phyloP scores from a whole-genome alignment of 2,113 vertebrate genomes.

The Mesocricetus auratus region DNA sequence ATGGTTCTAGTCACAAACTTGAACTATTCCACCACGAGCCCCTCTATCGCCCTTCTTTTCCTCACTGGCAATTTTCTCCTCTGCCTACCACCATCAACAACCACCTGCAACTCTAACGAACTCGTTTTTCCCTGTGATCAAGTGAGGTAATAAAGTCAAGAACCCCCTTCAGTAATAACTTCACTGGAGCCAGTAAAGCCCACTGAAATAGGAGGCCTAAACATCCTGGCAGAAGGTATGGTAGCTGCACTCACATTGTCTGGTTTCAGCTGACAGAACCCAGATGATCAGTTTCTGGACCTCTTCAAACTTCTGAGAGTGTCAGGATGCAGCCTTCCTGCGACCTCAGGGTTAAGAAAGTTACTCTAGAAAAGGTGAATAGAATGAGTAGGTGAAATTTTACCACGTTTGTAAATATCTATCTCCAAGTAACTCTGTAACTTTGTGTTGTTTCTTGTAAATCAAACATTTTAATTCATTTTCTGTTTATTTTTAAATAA shows the following conservation, averaged over 20 bases:
- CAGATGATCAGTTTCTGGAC: not conserved
- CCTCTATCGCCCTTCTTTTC: not conserved
- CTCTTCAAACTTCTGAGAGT: constrained; percentile 72
- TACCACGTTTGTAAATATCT: constrained; percentile 74
- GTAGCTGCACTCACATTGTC: constrained; percentile 56
- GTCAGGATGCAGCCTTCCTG: constrained; percentile 71
- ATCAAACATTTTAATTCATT: too few relatives aligned
- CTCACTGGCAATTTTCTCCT: not conserved
- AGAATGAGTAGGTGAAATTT: constrained; percentile 78
- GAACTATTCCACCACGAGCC: not conserved
- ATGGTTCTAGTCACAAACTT: not conserved
- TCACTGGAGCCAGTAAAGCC: constrained; percentile 16
- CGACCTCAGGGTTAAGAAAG: constrained; percentile 75
- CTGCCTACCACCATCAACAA: not conserved
- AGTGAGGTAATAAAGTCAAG: not conserved
- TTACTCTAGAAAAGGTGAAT: constrained; percentile 75
- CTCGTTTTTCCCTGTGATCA: not conserved
- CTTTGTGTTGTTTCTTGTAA: constrained; percentile 61
- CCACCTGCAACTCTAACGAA: not conserved
- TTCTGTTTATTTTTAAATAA: too few relatives aligned
- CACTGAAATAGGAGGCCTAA: constrained; percentile 55
- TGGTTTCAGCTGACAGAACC: constrained; percentile 73
- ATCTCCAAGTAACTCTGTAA: constrained; percentile 68
- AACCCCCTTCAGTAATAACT: accelerated
- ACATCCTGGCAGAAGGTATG: constrained; percentile 64